Evolutionary conservation across 2,113 vertebrate species (phyloP).

Genomic region (Spermophilus dauricus): DNA sequence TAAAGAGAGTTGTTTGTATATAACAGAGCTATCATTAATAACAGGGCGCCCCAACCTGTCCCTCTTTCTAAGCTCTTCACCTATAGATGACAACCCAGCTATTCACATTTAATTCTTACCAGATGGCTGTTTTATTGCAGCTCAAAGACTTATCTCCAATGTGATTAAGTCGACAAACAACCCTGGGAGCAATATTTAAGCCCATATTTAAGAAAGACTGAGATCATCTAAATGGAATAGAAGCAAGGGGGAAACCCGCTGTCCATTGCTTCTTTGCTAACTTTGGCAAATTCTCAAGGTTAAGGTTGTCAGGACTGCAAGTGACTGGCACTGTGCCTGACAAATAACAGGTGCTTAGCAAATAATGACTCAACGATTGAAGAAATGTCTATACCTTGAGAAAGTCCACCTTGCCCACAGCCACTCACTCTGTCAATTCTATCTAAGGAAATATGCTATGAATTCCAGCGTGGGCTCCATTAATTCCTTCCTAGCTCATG

Average conservation of each 20-base stretch:
- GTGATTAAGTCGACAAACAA: slow-evolving; percentile 53
- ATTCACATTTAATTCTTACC: slow-evolving; percentile 54
- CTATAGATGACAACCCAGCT: slow-evolving; percentile 43
- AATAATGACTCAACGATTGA: neutral
- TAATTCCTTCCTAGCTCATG: neutral
- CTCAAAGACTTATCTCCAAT: slow-evolving; percentile 51
- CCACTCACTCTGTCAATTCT: neutral
- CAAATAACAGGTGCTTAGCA: slow-evolving; percentile 11
- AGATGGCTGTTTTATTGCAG: slow-evolving; percentile 31
- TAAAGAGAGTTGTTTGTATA: slow-evolving; percentile 62
- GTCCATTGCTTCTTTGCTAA: neutral
- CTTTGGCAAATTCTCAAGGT: slow-evolving; percentile 44
- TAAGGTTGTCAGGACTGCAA: neutral
- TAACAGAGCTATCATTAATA: neutral
- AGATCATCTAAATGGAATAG: neutral
- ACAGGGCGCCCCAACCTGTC: neutral
- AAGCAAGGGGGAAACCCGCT: neutral
- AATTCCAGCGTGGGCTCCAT: neutral
- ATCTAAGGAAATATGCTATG: neutral
- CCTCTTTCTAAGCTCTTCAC: slow-evolving; percentile 52
- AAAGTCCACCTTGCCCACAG: neutral
- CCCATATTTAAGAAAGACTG: neutral
- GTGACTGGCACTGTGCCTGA: neutral
- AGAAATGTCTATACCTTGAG: neutral
- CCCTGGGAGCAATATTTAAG: neutral